Percentiles rank a stretch among this genome's conserved stretches.
Conservation (phyloP, 1,140 invertebrate species). For the Drosophila trapezifrons region DNA sequence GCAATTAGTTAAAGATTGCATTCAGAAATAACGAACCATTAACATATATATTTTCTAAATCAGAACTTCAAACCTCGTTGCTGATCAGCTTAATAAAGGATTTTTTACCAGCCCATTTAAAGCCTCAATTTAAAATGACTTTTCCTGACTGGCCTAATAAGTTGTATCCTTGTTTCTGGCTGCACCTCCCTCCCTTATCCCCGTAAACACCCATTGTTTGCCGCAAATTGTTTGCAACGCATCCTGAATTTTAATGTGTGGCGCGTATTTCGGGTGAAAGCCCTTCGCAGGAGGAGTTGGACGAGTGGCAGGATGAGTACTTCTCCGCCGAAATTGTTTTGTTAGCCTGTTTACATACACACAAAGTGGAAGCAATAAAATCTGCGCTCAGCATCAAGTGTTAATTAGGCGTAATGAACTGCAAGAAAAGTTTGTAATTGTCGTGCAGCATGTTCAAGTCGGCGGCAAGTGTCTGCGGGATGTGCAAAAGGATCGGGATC, state of each 20-base stretch:
- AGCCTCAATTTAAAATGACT: not conserved
- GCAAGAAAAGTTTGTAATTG: conserved; percentile 60
- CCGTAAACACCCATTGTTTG: not conserved
- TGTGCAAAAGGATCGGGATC: conserved; percentile 29
- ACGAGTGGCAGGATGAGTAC: conserved; percentile 3
- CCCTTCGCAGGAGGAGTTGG: conserved; percentile 13
- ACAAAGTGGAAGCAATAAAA: conserved; percentile 77
- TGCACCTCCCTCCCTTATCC: too few species aligned
- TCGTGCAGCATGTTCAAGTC: conserved; percentile 64
- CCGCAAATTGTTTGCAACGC: conserved; percentile 66
- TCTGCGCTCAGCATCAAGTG: conserved; percentile 69
- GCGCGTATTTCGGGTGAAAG: conserved; percentile 18
- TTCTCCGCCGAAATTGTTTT: conserved; percentile 59
- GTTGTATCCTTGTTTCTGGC: conserved; percentile 7
- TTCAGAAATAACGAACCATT: not conserved
- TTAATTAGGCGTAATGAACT: conserved; percentile 77
- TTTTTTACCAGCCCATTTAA: not conserved
- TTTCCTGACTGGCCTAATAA: not conserved
- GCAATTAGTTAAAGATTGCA: not conserved
- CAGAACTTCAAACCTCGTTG: not conserved
- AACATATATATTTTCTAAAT: not conserved
- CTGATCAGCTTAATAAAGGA: not conserved
- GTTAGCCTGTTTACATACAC: conserved; percentile 55
- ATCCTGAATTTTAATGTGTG: conserved; percentile 76
- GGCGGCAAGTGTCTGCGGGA: conserved; percentile 57